Evolutionary conservation across 64 coral and sea anemone species (phyloP).

Genomic region (Stichodactyla helianthus): DNA sequence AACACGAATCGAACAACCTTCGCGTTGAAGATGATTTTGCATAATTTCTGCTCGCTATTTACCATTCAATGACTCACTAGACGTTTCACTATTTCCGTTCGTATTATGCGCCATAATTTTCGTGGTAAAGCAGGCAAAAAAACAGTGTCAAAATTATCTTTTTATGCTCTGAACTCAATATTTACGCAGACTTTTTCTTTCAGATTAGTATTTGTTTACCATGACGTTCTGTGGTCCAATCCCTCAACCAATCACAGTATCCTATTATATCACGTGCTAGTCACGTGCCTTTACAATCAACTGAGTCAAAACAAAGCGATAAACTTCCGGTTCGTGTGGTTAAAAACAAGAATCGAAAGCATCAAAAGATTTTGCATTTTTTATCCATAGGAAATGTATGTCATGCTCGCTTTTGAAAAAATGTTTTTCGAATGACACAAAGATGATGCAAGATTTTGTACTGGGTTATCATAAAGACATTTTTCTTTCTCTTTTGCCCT

Average conservation of each 20-base stretch:
- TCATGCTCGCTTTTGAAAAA: too few relatives aligned
- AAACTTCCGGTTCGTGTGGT: not conserved
- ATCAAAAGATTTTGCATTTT: too few relatives aligned
- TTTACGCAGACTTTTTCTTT: slow-evolving; percentile 7
- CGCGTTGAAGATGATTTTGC: not conserved
- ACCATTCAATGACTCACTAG: slow-evolving; percentile 87
- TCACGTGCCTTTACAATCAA: slow-evolving; percentile 6
- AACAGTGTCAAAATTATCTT: not conserved
- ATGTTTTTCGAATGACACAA: too few relatives aligned
- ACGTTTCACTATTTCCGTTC: slow-evolving; percentile 74
- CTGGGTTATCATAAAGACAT: too few relatives aligned
- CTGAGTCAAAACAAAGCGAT: not conserved
- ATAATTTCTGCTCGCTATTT: not conserved
- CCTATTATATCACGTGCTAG: not conserved
- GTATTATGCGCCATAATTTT: slow-evolving; percentile 43
- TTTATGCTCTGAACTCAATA: not conserved
- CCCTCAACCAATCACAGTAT: not conserved
- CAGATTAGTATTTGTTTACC: slow-evolving; percentile 23
- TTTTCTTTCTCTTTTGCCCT: too few relatives aligned
- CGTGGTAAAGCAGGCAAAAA: not conserved
- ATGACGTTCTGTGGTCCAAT: slow-evolving; percentile 5
- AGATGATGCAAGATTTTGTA: too few relatives aligned
- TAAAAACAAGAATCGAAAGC: too few relatives aligned
- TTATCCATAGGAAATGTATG: too few relatives aligned
- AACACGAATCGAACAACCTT: not conserved